Base-by-base conservation (phyloP, 1,140 invertebrate genomes). In the Drosophila sproati region DNA sequence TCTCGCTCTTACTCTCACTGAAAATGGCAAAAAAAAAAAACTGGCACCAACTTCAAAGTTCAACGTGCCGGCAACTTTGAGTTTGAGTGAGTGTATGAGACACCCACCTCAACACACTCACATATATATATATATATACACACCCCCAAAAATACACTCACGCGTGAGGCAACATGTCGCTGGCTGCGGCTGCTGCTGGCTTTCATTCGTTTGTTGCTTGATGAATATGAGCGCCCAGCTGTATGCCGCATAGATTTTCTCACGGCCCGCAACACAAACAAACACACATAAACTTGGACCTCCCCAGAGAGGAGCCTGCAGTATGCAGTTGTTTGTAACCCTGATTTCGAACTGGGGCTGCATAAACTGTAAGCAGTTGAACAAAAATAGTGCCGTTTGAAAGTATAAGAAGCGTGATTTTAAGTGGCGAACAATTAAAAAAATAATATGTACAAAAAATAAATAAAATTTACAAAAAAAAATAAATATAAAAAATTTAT, bases 171-270 rank as follows among this genome's bases (percentile, higher is more conserved):
- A 77, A 55, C 74, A 78, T 77, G 73, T 73, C 63, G 20, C 20
- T 20, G 20, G 20, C 20, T 20, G 20, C 20, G 1, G 20, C 20
- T 20, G 77, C 66, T 64, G 61, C 20, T 51, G 35, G 35, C 35
- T 39, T 54, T 47, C 29, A 56, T 62, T 73, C 55, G 64, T 63
- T 43, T 60, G 73, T 45, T 72, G 62, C 67, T 56, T 34, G 8
- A 80, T 34, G 8, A 80, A 79, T 76, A 88, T 88, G 83, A 68
- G 85, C 83, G 85, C 83, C 83, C 83, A 88, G 80, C 85, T 89
- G 85, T 85, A 89, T 88, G 80, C 85, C 85, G 80, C 83, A 88
- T 87, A 87, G 83, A 87, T 87, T 88, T 83, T 87, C 80, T 88
- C 80, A 88, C 83, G 85, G 77, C 73, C 56, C 70, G n/a, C 52